phyloP scores from a whole-genome alignment of 2,797 vertebrate species.

The Syncerus caffer region DNA sequence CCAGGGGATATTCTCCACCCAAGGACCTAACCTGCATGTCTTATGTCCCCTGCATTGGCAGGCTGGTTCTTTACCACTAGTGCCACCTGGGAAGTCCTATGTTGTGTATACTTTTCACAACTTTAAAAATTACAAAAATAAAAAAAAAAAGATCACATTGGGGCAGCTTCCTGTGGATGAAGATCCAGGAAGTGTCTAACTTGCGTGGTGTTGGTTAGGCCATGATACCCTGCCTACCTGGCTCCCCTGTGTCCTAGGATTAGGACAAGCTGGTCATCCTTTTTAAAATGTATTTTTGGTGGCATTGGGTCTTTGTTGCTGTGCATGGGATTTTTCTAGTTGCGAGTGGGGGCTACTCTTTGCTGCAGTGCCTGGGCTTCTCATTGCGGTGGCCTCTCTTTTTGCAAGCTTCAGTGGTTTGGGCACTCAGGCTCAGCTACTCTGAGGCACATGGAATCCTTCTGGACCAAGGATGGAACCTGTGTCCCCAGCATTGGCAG shows the following conservation, averaged over 20 bases:
- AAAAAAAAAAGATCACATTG: no score
- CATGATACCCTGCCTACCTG: accelerated
- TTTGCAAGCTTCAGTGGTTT: background rate
- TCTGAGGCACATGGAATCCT: background rate
- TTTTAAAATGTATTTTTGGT: background rate
- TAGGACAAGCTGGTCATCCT: background rate
- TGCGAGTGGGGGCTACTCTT: background rate
- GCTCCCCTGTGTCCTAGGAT: no score
- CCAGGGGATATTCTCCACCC: background rate
- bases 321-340: background rate
- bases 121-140: background rate
- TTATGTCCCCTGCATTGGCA: background rate
- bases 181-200: background rate
- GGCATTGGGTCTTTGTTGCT: background rate
- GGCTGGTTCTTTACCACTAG: background rate
- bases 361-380: background rate
- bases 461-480: background rate
- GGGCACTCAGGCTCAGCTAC: background rate
- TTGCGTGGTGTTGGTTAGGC: accelerated
- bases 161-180: background rate
- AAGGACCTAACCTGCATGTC: background rate
- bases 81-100: background rate
- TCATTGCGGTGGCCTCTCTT: background rate
- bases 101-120: background rate
- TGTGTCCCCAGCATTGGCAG: background rate